Conservation (phyloP, 2,797 vertebrate genomes). For the Salarias fasciatus region DNA sequence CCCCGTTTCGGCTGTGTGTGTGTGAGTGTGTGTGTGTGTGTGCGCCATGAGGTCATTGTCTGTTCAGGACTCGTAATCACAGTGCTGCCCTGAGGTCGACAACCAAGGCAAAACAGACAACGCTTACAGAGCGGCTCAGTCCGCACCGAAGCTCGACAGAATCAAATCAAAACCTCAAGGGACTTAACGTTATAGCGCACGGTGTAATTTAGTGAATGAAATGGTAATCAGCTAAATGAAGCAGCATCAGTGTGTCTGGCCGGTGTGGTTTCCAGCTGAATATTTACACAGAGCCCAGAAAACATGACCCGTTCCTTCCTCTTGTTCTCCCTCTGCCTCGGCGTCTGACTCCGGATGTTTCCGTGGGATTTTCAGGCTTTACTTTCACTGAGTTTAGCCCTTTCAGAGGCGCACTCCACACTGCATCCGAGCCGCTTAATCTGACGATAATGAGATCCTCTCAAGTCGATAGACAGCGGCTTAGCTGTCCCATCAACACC, state of each 20-base stretch:
- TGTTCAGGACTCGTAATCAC: conserved; percentile 36
- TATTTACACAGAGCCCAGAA: conserved; percentile 2
- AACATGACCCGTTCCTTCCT: neutral
- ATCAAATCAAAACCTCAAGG: neutral
- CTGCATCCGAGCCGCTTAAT: conserved; percentile 45
- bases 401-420: conserved; percentile 12
- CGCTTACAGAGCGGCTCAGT: conserved; percentile 4
- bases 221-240: neutral
- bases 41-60: conserved; percentile 39
- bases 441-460: conserved; percentile 60
- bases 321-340: conserved; percentile 2
- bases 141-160: conserved; percentile 1
- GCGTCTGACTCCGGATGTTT: conserved; percentile 24
- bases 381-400: conserved; percentile 15
- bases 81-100: conserved; percentile 34
- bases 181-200: neutral
- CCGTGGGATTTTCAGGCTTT: conserved; percentile 26
- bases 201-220: neutral
- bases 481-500: conserved; percentile 41
- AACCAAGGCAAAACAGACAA: conserved; percentile 34
- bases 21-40: conserved; percentile 26
- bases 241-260: neutral
- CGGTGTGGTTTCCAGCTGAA: neutral
- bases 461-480: conserved; percentile 39
- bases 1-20: conserved; percentile 18